Percentiles rank a stretch among this genome's conserved stretches.
phyloP scores from a whole-genome alignment of 2,888 invertebrate species.

The Metopia argyrocephala region DNA sequence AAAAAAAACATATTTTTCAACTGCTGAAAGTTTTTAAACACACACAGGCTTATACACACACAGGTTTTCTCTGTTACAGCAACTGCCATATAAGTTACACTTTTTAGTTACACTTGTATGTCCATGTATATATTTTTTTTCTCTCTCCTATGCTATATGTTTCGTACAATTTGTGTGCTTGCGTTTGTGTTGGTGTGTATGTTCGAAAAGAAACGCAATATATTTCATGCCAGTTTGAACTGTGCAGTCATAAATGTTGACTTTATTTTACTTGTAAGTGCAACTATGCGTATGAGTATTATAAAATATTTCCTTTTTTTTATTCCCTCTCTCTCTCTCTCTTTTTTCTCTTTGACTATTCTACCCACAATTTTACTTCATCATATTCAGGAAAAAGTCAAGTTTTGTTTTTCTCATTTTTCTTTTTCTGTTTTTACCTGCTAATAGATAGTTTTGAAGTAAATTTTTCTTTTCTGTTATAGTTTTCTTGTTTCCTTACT shows the following conservation, averaged over 20 bases:
- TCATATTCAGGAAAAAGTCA: neutral
- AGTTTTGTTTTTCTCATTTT: neutral
- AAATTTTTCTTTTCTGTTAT: neutral
- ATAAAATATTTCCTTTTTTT: constrained; percentile 27
- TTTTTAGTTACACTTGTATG: too few relatives aligned
- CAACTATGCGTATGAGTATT: constrained; percentile 58
- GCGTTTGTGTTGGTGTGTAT: too few relatives aligned
- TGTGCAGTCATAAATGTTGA: constrained; percentile 62
- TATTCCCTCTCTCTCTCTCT: neutral
- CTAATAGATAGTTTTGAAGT: constrained; percentile 24
- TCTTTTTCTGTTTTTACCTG: neutral
- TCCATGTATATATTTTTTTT: too few relatives aligned
- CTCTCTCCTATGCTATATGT: too few relatives aligned
- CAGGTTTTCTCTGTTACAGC: too few relatives aligned
- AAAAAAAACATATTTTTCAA: too few relatives aligned
- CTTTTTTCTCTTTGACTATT: neutral
- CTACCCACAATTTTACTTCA: neutral
- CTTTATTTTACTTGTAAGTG: constrained; percentile 55
- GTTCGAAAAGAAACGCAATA: constrained; percentile 30
- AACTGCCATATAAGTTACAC: too few relatives aligned
- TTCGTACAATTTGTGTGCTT: too few relatives aligned
- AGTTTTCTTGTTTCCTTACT: neutral
- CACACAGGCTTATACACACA: too few relatives aligned
- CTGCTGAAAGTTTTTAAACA: too few relatives aligned
- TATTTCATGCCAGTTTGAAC: constrained; percentile 58